Base-by-base conservation (phyloP, 2,888 invertebrate species). In the Rotaria sp. region DNA sequence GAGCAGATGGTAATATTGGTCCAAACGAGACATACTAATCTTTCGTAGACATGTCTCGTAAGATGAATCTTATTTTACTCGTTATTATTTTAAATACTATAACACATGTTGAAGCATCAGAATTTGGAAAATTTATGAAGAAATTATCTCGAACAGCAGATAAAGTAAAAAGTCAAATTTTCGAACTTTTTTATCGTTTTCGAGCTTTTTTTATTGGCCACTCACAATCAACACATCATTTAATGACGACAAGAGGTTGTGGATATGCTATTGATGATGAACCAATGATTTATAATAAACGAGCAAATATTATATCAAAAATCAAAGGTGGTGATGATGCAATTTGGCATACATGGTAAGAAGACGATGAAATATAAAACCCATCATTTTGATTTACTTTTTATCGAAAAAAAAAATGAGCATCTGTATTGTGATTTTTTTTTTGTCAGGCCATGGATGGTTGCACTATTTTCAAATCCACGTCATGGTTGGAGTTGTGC, bases 371-470 rank as follows among this genome's bases (percentile, higher is more conserved):
- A n/a, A n/a, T n/a, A n/a, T n/a, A n/a, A n/a, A n/a, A n/a, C n/a
- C n/a, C n/a, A n/a, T n/a, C n/a, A n/a, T n/a, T n/a, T n/a, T n/a
- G n/a, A n/a, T n/a, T n/a, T n/a, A n/a, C n/a, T n/a, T n/a, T n/a
- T n/a, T n/a, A n/a, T n/a, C n/a, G n/a, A n/a, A n/a, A n/a, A n/a
- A n/a, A n/a, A n/a, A n/a, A n/a, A n/a, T n/a, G n/a, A n/a, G n/a
- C n/a, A n/a, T n/a, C n/a, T n/a, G n/a, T n/a, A n/a, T n/a, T n/a
- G n/a, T n/a, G n/a, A n/a, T n/a, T n/a, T n/a, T n/a, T n/a, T n/a
- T n/a, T n/a, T n/a, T n/a, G n/a, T n/a, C 3, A 80, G 80, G 80
- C 80, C 80, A 21, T 80, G 80, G 80, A 80, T 80, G 80, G 80
- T 80, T 38, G 38, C 80, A n/a, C n/a, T 80, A 5, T 80, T 45